Conservation (phyloP, 2,797 vertebrate genomes). For the Pipistrellus kuhlii region DNA sequence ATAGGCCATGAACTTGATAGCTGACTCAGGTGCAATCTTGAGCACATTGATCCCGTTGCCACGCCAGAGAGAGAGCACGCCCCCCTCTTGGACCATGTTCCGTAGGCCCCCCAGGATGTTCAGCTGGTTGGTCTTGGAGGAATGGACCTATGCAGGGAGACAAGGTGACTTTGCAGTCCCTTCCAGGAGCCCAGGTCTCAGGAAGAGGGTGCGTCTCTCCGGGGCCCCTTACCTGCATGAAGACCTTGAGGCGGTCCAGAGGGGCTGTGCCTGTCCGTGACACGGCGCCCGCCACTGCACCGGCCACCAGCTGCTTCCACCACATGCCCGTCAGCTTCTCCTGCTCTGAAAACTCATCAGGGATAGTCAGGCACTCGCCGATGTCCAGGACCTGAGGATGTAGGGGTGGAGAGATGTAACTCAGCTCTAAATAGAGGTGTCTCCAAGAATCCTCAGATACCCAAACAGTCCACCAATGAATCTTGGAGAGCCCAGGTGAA, state of each 20-base stretch:
- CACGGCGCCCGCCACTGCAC: slow-evolving; percentile 83
- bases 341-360: slow-evolving; percentile 85
- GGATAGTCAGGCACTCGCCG: slow-evolving; percentile 85
- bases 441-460: background rate
- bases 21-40: slow-evolving; percentile 93
- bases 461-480: background rate
- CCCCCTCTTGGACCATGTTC: slow-evolving; percentile 89
- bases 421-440: background rate
- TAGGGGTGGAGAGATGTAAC: background rate
- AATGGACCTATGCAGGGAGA: slow-evolving; percentile 81
- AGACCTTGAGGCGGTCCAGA: slow-evolving; percentile 87
- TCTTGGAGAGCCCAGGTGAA: background rate
- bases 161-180: background rate
- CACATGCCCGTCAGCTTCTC: slow-evolving; percentile 85
- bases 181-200: background rate
- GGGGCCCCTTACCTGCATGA: slow-evolving; percentile 86
- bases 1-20: slow-evolving; percentile 94
- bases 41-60: slow-evolving; percentile 93
- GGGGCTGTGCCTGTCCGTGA: slow-evolving; percentile 87
- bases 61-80: slow-evolving; percentile 90
- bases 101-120: slow-evolving; percentile 89
- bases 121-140: slow-evolving; percentile 83
- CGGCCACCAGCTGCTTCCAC: slow-evolving; percentile 87
- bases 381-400: slow-evolving; percentile 85
- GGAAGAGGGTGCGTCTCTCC: background rate